Conservation (phyloP, 2,113 vertebrate genomes). For the Tragelaphus strepsiceros region DNA sequence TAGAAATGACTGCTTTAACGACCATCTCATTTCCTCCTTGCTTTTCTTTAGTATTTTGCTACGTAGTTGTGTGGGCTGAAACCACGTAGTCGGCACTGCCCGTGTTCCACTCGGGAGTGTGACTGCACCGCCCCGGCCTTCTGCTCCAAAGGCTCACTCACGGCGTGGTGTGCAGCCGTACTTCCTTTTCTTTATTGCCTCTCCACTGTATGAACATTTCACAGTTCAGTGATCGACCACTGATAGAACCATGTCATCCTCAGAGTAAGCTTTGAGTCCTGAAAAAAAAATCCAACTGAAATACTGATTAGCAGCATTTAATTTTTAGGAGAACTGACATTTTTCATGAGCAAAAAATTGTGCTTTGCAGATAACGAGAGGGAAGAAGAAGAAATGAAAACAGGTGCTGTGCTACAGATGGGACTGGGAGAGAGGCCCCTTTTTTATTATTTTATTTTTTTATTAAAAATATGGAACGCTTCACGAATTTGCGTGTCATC, state of each 20-base stretch:
- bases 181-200: background rate
- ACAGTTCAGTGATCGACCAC: background rate
- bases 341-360: background rate
- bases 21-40: background rate
- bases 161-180: background rate
- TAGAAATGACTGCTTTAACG: background rate
- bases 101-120: background rate
- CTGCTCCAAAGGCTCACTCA: background rate
- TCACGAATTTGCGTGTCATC: too few species aligned
- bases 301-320: background rate
- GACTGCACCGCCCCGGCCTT: too few species aligned
- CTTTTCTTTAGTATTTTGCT: background rate
- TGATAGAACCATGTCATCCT: background rate
- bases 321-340: background rate
- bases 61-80: background rate
- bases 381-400: background rate
- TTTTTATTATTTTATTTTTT: background rate
- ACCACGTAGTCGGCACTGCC: background rate
- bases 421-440: background rate
- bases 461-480: too few species aligned
- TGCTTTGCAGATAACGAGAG: background rate
- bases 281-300: background rate
- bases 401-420: background rate
- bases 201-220: background rate
- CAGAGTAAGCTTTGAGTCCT: background rate